Conservation (phyloP, 2,888 invertebrate species). For the Heterodera filipjevi region DNA sequence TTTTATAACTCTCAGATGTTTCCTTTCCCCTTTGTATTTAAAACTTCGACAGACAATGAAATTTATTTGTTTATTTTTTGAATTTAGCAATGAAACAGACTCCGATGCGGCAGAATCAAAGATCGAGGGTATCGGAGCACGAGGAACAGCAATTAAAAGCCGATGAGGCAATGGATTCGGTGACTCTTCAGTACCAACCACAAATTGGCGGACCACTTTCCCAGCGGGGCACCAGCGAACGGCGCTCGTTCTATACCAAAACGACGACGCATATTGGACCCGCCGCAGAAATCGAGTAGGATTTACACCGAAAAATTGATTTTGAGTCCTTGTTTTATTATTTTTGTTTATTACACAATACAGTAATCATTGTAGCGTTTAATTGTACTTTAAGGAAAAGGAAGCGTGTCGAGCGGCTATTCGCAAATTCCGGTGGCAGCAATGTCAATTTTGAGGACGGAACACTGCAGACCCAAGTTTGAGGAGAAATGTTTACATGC, state of each 20-base stretch:
- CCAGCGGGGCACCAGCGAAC: conserved; percentile 33
- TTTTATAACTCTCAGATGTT: too few species aligned
- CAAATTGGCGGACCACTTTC: conserved; percentile 30
- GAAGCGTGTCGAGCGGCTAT: conserved; percentile 44
- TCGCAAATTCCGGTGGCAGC: conserved; percentile 30
- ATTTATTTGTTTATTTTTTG: too few species aligned
- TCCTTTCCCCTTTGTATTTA: too few species aligned
- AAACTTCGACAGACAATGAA: too few species aligned
- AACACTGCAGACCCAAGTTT: conserved; percentile 20
- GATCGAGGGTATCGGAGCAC: conserved; percentile 34
- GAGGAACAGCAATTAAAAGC: conserved; percentile 24
- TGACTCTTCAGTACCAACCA: conserved; percentile 25
- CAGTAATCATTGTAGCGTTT: too few species aligned
- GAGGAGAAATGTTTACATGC: background rate
- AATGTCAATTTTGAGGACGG: background rate
- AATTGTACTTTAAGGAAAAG: conserved; percentile 41
- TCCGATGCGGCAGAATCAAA: conserved; percentile 33
- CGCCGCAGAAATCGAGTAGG: conserved; percentile 31
- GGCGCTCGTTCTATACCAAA: conserved; percentile 36
- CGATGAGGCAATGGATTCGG: background rate
- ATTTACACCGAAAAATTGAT: background rate
- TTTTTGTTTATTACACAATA: too few species aligned
- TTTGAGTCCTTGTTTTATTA: too few species aligned
- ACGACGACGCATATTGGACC: conserved; percentile 4
- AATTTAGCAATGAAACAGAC: conserved; percentile 44